A percentile compares a stretch with the other conserved stretches of the same genome.
Conservation (phyloP, 2,888 invertebrate species). For the Temnothorax unifasciatus region DNA sequence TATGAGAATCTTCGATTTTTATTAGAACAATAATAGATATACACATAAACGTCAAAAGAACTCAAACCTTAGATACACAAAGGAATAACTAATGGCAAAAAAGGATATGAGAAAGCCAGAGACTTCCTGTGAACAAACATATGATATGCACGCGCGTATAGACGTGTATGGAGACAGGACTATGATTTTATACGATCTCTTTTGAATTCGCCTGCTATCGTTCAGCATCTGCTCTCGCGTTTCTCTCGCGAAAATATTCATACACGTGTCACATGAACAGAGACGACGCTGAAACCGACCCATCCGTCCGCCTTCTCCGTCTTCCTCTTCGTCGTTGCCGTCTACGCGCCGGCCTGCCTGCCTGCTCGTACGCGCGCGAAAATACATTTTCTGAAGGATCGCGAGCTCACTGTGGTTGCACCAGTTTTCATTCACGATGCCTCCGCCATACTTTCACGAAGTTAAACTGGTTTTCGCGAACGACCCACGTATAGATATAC, state of each 20-base stretch:
- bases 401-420: constrained; percentile 44
- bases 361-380: constrained; percentile 51
- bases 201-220: constrained; percentile 28
- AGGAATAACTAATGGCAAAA: neutral
- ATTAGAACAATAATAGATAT: neutral
- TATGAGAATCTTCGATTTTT: neutral
- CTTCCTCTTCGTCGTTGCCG: constrained; percentile 36
- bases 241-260: constrained; percentile 65
- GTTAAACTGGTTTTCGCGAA: constrained; percentile 71
- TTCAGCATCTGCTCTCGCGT: constrained; percentile 34
- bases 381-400: constrained; percentile 68
- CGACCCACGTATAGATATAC: constrained; percentile 32
- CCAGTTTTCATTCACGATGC: constrained; percentile 69
- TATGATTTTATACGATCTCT: constrained; percentile 44
- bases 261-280: constrained; percentile 38
- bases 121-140: constrained; percentile 15
- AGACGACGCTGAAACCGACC: constrained; percentile 52
- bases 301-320: neutral
- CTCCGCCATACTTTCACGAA: constrained; percentile 63
- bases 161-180: constrained; percentile 17
- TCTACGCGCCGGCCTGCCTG: neutral
- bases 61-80: neutral
- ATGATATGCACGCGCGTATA: neutral
- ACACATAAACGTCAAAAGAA: neutral
- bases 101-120: neutral